A percentile compares a stretch with the other conserved stretches of the same genome.
Conservation (phyloP, 2,113 vertebrate species). For the Hypomesus transpacificus region DNA sequence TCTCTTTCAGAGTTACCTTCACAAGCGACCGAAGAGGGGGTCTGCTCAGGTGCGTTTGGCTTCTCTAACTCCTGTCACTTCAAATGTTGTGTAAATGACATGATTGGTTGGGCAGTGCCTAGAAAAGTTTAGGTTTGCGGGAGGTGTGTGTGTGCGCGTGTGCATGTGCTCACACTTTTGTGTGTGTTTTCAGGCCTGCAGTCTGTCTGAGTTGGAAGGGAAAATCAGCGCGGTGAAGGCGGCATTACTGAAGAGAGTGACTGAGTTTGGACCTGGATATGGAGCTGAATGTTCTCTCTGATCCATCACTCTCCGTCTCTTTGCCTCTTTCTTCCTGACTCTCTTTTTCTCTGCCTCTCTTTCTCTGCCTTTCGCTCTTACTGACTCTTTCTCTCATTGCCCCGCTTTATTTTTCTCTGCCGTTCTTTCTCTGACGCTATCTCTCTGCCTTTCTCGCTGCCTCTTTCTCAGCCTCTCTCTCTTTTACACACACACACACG, state of each 20-base stretch:
- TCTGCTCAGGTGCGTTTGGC: conserved; percentile 74
- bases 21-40: conserved; percentile 86
- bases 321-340: background rate
- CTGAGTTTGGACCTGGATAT: conserved; percentile 65
- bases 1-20: conserved; percentile 79
- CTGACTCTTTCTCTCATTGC: background rate
- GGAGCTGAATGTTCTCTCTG: conserved; percentile 71
- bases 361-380: too few relatives aligned
- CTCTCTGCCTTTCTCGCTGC: too few relatives aligned
- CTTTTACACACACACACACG: background rate
- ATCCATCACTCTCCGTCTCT: conserved; percentile 2
- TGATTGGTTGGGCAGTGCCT: too few relatives aligned
- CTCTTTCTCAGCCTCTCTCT: too few relatives aligned
- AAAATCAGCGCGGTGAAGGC: conserved; percentile 92
- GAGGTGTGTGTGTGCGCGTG: too few relatives aligned
- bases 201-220: conserved; percentile 91
- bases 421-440: too few relatives aligned
- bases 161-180: background rate
- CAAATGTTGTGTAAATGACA: too few relatives aligned
- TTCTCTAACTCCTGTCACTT: background rate
- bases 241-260: conserved; percentile 86
- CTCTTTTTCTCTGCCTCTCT: background rate
- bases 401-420: too few relatives aligned
- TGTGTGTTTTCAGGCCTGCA: conserved; percentile 78
- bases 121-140: too few relatives aligned